Evolutionary conservation across 2,113 vertebrate genomes (phyloP).

Genomic region (Lophochroa leadbeateri): DNA sequence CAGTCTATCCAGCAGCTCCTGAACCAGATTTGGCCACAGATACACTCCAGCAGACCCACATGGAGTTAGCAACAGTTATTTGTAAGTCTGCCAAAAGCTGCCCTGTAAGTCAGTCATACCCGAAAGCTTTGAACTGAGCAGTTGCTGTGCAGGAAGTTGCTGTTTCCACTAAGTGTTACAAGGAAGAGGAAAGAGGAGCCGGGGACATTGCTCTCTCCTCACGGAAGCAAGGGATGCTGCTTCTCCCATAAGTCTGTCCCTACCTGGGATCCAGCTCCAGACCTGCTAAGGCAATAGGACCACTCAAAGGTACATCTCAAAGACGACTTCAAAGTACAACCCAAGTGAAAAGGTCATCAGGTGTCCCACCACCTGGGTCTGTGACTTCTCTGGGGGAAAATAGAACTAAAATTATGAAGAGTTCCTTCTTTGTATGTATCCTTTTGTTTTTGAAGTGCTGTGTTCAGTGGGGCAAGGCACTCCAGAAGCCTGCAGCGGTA

Average conservation of each 20-base stretch:
- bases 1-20: not conserved
- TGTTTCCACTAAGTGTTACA: not conserved
- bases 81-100: not conserved
- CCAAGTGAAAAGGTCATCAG: not conserved
- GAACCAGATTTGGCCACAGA: not conserved
- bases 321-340: not conserved
- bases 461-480: not conserved
- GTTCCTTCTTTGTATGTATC: not conserved
- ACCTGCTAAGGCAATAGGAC: not conserved
- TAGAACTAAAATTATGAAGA: not conserved
- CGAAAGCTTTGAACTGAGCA: not conserved
- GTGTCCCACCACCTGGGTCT: not conserved
- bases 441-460: not conserved
- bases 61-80: not conserved
- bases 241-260: not conserved
- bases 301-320: not conserved
- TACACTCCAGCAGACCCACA: not conserved
- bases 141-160: not conserved
- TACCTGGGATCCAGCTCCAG: not conserved
- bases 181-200: not conserved
- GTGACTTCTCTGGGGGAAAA: not conserved
- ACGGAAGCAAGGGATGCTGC: not conserved
- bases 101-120: not conserved
- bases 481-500: not conserved
- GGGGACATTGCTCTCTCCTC: not conserved